A percentile compares a stretch with the other conserved stretches of the same genome.
Evolutionary conservation across 2,797 vertebrate genomes (phyloP).

Genomic region (Alcedo atthis): DNA sequence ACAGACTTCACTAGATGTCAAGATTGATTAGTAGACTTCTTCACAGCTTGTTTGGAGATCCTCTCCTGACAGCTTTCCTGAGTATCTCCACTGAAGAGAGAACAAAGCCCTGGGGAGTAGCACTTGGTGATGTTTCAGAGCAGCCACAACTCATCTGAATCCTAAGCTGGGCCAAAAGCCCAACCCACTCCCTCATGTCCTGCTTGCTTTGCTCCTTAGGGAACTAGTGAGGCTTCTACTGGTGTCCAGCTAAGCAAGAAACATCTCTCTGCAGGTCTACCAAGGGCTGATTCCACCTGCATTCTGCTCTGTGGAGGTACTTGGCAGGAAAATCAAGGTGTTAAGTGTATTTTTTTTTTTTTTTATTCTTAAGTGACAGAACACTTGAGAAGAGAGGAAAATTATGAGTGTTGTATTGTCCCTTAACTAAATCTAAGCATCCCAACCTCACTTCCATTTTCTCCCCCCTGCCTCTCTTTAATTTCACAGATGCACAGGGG

Average conservation of each 20-base stretch:
- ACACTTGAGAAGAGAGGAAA: not conserved
- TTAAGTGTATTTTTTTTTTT: not conserved
- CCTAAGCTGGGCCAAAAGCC: not conserved
- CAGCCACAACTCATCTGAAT: not conserved
- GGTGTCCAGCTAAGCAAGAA: not conserved
- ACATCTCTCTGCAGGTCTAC: not conserved
- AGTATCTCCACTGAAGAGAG: not conserved
- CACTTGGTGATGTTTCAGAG: not conserved
- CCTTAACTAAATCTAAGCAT: not conserved
- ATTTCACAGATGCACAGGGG: not conserved
- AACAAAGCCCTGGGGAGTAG: not conserved
- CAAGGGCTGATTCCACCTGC: not conserved
- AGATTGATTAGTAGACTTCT: not conserved
- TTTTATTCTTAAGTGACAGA: not conserved
- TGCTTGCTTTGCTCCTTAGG: accelerated
- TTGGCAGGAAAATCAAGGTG: not conserved
- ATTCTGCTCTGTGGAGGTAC: not conserved
- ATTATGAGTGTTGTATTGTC: not conserved
- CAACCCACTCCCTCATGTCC: not conserved
- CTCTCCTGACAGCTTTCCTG: not conserved
- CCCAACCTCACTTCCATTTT: not conserved
- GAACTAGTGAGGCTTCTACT: not conserved
- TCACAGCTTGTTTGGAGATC: not conserved
- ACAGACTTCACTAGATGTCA: not conserved
- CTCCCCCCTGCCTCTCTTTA: not conserved